Base-by-base conservation (phyloP, 2,113 vertebrate species). In the Peucedramus taeniatus region DNA sequence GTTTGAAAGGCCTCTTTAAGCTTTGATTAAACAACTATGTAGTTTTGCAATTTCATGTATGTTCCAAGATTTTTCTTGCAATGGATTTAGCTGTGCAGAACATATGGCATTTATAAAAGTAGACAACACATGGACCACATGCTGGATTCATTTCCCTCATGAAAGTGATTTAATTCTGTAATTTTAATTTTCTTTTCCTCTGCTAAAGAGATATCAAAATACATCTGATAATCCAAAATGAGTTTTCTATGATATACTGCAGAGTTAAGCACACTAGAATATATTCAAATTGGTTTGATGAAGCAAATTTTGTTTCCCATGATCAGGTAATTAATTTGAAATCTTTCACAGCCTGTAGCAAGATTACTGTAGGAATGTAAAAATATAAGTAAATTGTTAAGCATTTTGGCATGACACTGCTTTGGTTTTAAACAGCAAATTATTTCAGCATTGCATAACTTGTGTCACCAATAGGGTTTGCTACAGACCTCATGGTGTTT, bases 281-380 rank as follows among this genome's bases (percentile, higher is more conserved):
- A 88, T 86, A 89, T 97, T 98, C 95, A 96, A 96, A 97, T 96
- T 95, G 87, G 91, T 97, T 97, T 97, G 96, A 97, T 96, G 94
- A 97, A 94, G 96, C 92, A 97, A 97, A 95, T 98, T 98, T 98
- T 96, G 95, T 96, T 96, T 97, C 95, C 96, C 90, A 42, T 69
- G 94, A 98, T 98, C 97, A 98, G 93, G 97, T 97, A 97, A 98
- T 98, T 98, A 95, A 97, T 97, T 98, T 97, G 96, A 98, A 98
- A 98, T 98, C 97, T 98, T 98, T 98, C 97, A 97, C 93, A 98
- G 98, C 98, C 98, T 98, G 97, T 98, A 98, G 98, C 98, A 98
- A 98, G 97, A 98, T 97, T 97, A 97, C 97, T 97, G 97, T 97
- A 97, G 97, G 97, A 97, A 98, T 97, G 95, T 96, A 97, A 97